phyloP scores from a whole-genome alignment of 2,888 invertebrate genomes.

The Folsomia manolachei region DNA sequence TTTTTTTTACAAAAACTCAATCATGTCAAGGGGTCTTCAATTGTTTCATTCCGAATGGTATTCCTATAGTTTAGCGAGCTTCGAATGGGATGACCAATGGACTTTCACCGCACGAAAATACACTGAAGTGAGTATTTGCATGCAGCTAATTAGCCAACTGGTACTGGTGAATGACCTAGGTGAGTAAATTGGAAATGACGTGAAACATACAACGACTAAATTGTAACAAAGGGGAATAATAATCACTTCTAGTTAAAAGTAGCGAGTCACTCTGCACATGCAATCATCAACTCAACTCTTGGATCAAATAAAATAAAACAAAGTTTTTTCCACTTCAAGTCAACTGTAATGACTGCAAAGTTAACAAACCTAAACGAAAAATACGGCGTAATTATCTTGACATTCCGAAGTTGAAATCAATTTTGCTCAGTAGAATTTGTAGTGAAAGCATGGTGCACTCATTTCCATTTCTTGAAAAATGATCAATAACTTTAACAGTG shows the following conservation, averaged over 20 bases:
- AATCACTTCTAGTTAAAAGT: neutral
- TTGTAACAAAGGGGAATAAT: too few relatives aligned
- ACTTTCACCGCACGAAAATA: neutral
- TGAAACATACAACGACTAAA: neutral
- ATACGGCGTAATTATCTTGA: neutral
- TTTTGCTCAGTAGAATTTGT: too few relatives aligned
- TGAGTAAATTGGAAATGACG: neutral
- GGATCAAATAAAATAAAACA: too few relatives aligned
- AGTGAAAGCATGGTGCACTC: too few relatives aligned
- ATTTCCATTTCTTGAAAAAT: neutral
- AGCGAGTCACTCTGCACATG: neutral
- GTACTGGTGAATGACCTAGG: neutral
- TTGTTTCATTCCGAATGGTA: neutral
- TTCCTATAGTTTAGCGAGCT: neutral
- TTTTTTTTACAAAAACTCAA: too few relatives aligned
- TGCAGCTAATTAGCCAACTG: constrained; percentile 13
- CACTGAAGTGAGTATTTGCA: constrained; percentile 4
- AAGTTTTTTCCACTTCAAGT: neutral
- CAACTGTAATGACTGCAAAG: neutral
- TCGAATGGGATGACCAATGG: neutral
- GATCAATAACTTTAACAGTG: too few relatives aligned
- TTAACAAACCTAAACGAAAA: neutral
- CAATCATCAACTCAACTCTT: neutral
- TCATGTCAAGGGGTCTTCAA: neutral
- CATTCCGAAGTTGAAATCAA: neutral